phyloP scores from a whole-genome alignment of 2,797 vertebrate genomes.

The Catamblyrhynchus diadema region DNA sequence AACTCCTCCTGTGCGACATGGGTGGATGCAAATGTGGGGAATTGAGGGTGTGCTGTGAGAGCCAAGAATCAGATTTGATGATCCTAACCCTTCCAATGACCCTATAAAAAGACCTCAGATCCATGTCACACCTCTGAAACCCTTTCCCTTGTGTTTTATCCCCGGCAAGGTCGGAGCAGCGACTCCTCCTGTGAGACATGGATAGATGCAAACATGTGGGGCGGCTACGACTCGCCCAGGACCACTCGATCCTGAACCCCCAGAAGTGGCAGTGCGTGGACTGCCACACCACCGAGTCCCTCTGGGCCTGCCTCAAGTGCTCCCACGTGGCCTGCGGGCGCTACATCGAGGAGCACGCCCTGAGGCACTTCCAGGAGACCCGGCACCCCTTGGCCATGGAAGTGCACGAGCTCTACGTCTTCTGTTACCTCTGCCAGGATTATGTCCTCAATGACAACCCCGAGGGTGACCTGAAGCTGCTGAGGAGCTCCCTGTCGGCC shows the following conservation, averaged over 20 bases:
- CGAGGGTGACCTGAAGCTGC: constrained; percentile 93
- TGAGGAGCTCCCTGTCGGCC: constrained; percentile 90
- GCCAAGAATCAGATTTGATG: accelerated
- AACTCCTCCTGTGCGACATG: no score
- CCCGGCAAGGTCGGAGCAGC: constrained; percentile 50
- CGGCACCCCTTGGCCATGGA: constrained; percentile 95
- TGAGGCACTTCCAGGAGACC: constrained; percentile 90
- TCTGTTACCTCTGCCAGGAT: constrained; percentile 95
- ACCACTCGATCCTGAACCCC: constrained; percentile 97
- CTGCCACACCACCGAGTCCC: constrained; percentile 91
- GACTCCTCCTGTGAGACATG: constrained; percentile 88
- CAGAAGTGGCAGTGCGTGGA: constrained; percentile 96
- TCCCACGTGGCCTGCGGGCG: constrained; percentile 94
- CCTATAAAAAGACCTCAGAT: not conserved
- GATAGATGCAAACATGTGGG: constrained; percentile 99
- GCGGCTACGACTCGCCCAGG: constrained; percentile 93
- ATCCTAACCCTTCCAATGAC: not conserved
- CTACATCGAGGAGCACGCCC: constrained; percentile 94
- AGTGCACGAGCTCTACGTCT: constrained; percentile 93
- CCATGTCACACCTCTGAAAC: accelerated
- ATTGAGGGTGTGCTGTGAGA: no score
- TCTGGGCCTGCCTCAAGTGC: constrained; percentile 99
- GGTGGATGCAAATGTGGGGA: accelerated
- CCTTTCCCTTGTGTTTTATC: no score
- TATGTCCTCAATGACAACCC: constrained; percentile 97